Conservation (phyloP, 2,797 vertebrate species). For the Masticophis lateralis region DNA sequence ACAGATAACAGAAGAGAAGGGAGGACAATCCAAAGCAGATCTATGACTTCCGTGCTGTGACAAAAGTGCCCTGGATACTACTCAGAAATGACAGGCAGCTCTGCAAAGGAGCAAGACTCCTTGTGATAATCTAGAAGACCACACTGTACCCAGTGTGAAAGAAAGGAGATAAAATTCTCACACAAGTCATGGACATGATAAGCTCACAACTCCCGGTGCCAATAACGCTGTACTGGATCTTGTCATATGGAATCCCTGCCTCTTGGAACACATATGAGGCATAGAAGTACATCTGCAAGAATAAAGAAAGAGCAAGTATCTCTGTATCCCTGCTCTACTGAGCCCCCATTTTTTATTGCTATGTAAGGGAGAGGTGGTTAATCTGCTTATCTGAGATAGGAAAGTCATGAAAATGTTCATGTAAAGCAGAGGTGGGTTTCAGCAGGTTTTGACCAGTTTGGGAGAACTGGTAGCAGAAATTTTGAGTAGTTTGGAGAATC, state of each 20-base stretch:
- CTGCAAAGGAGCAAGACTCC: background rate
- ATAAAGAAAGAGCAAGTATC: slow-evolving; percentile 13
- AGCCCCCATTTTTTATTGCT: background rate
- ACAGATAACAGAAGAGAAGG: background rate
- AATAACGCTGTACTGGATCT: slow-evolving; percentile 82
- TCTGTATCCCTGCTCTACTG: background rate
- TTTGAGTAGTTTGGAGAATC: too few species aligned
- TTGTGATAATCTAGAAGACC: background rate
- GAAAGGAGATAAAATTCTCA: slow-evolving; percentile 68
- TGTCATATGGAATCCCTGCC: slow-evolving; percentile 78
- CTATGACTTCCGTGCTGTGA: background rate
- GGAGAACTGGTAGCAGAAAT: too few species aligned
- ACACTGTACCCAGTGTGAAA: too few species aligned
- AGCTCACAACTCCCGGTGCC: slow-evolving; percentile 88
- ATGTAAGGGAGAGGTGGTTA: background rate
- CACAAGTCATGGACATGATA: slow-evolving; percentile 78
- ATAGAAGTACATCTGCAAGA: slow-evolving; percentile 86
- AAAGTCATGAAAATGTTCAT: background rate
- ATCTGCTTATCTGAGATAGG: background rate
- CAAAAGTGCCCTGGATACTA: background rate
- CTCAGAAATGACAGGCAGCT: background rate
- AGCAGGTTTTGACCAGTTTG: too few species aligned
- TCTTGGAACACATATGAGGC: slow-evolving; percentile 84
- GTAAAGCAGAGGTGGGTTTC: too few species aligned
- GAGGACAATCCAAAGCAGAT: background rate